phyloP scores from a whole-genome alignment of 2,113 vertebrate species.

The Thermophis baileyi region DNA sequence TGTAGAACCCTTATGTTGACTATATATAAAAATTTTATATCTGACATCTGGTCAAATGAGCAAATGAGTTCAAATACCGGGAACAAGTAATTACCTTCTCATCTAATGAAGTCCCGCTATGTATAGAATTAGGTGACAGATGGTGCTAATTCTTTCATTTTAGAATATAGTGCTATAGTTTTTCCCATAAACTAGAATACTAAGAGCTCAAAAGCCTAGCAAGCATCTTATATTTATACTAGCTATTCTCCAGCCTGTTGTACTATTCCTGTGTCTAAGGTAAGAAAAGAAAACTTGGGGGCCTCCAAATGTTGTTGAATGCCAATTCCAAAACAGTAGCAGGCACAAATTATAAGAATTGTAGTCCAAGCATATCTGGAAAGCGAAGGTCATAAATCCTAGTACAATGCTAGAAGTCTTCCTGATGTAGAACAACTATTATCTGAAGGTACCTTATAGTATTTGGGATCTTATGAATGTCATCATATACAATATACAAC shows the following conservation, averaged over 20 bases:
- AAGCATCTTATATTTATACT: background rate
- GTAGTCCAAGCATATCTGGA: background rate
- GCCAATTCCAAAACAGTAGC: background rate
- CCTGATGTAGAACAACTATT: background rate
- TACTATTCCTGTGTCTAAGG: background rate
- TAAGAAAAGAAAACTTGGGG: background rate
- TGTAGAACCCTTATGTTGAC: slow-evolving; percentile 4
- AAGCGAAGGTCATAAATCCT: background rate
- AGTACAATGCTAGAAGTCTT: background rate
- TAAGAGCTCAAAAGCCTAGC: background rate
- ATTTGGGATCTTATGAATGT: background rate
- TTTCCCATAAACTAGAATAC: background rate
- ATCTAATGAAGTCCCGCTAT: background rate
- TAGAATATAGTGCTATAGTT: background rate
- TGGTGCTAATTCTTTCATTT: background rate
- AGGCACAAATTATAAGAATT: background rate
- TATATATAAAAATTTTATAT: background rate
- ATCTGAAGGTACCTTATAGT: background rate
- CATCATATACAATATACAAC: background rate
- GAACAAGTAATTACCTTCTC: background rate
- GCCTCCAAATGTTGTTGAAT: background rate
- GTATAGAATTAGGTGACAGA: background rate
- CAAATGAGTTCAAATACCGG: slow-evolving; percentile 5
- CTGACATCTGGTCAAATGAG: background rate
- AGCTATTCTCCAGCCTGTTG: background rate